Percentiles rank a stretch among this genome's conserved stretches.
Evolutionary conservation across 2,888 invertebrate species (phyloP).

Genomic region (Eupithecia exiguata): DNA sequence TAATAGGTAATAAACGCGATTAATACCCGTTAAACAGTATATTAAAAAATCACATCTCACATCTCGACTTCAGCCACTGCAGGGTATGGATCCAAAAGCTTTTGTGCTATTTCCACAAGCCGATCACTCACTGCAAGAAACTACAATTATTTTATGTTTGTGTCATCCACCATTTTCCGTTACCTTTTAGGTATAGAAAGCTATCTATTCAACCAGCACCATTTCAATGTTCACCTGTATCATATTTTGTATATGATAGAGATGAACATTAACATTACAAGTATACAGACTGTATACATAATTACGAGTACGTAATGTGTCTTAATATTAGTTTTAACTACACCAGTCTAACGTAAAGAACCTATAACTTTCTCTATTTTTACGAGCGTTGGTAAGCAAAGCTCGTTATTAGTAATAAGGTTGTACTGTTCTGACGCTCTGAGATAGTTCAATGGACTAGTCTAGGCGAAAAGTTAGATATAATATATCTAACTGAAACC

Average conservation of each 20-base stretch:
- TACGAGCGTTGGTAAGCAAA: not conserved
- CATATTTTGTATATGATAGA: not conserved
- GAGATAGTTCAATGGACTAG: not conserved
- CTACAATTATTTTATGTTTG: no score
- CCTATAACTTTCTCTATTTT: slow-evolving; percentile 3
- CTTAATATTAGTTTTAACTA: not conserved
- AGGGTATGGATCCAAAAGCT: no score
- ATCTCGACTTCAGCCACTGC: no score
- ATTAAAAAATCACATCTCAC: no score
- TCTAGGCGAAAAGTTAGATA: not conserved
- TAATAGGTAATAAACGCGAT: no score
- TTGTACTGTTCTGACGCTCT: not conserved
- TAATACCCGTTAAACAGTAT: no score
- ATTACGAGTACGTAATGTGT: not conserved
- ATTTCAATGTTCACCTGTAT: not conserved
- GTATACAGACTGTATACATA: not conserved
- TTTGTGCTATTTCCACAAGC: no score
- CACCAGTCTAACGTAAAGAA: not conserved
- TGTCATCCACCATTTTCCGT: not conserved
- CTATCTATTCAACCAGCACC: not conserved
- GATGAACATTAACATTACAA: not conserved
- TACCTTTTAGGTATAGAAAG: not conserved
- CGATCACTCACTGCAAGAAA: no score
- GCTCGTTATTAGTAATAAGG: not conserved
- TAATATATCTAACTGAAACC: no score